Evolutionary conservation across 2,113 vertebrate genomes (phyloP), one percentile per base, ranked within the genome.

Genomic region (Actinemys pallida): DNA sequence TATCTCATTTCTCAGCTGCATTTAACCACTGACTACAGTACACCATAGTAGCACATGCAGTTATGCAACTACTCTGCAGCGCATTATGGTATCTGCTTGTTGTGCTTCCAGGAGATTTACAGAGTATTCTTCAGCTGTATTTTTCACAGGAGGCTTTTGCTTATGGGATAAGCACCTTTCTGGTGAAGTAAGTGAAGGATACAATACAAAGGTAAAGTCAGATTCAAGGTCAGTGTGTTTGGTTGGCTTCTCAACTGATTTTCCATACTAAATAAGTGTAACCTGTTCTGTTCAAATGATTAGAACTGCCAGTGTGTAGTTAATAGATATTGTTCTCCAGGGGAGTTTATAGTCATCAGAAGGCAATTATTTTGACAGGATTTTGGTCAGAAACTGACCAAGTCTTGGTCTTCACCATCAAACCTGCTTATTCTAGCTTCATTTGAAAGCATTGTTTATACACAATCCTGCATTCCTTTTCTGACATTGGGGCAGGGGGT

Each of bases 141-240:
- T 98, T 98, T 96, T 76, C 90, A 69, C 83, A 92, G 92, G 56
- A 97, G 95, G 82, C 4, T 96, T 97, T 95, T 98, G 96, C 96
- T 98, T 98, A 97, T 86, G 93, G 90, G 97, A 96, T 96, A 98
- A 97, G 95, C 91, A 84, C 59, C 95, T 93, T 59, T 82, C 89
- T 97, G 53, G 39, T 69, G 75, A 90, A 92, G 87, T 62, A 35
- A 86, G 16, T 0, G 47, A 81, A 89, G 81, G 80, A 92, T 79
- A 93, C 90, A 94, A 90, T 47, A 12, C 94, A 86, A 90, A 83
- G 76, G 59, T 49, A 91, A 92, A 65, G 89, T 52, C 81, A 62
- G 49, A 81, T 83, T 83, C 91, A 93, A 90, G 91, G 94, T 96
- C 96, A 72, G 47, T 88, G 54, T 80, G 53, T 76, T 27, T 69